Base-by-base conservation (phyloP, 1,140 invertebrate species). In the Cephus cinctus region DNA sequence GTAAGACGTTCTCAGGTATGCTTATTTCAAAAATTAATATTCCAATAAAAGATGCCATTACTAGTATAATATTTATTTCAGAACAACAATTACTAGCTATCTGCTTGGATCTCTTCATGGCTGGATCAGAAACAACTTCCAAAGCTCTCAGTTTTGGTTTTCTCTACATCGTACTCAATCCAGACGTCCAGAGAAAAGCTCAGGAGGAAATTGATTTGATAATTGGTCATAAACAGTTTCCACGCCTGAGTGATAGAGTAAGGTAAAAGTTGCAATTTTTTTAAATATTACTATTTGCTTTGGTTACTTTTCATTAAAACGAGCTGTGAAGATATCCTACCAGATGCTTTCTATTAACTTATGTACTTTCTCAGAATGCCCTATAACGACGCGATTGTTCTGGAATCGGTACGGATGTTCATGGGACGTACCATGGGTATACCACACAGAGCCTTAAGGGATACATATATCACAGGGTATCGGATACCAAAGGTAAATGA, bases 101-200 rank as follows among this genome's bases (percentile, higher is more conserved):
- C 31, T 90, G 88, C 57, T 73, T 90, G 76, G 89, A 92, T 54
- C 80, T 92, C 75, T 90, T 90, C 53, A 86, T 91, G 74, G 89
- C 88, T 20, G 89, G 89, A 1, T 86, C 88, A 0, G 89, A 93
- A 69, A 92, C 90, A 0, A 90, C 89, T 0, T 84, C 81, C 16
- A 91, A 90, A 60, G 84, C 83, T 18, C 73, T 92, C 54, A 83
- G 84, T 15, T 92, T 91, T 63, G 82, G 84, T 30, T 86, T 95
- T 41, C 80, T 92, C 40, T 86, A 89, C 54, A 72, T 95, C 52
- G 80, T 92, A 1, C 67, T 86, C 30, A 80, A 89, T 63, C 90
- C 86, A n/a, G 79, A 89, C 14, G 81, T 92, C 1, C 91, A 94
- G 60, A 80, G 76, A 43, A 88, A 86, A 69, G 88, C 88, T 0